Evolutionary conservation across 2,888 invertebrate species (phyloP), one percentile per base, ranked within the genome.

Genomic region (Coremacera marginata): DNA sequence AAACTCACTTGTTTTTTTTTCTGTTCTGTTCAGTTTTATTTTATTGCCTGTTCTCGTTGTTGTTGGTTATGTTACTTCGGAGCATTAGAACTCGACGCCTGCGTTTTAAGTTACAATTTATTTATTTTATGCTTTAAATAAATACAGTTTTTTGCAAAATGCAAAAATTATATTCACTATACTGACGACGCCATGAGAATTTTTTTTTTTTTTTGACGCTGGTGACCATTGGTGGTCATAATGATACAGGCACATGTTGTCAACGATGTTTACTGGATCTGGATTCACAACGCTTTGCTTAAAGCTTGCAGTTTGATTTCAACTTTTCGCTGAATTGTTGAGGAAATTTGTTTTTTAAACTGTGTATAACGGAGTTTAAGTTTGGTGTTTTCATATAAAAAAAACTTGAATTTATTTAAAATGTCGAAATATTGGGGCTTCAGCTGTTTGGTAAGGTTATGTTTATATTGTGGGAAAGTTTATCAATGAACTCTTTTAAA

Each of bases 11-110:
- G 14, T 14, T 11, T 44, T 44, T 11, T 37, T 37, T 37, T 37
- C 8, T 37, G 37, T 37, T 44, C 14, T 44, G 37, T 25, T 5
- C 7, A 62, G 8, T 27, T 62, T 51, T 60, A 25, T 19, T 4
- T n/a, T 63, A 31, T 5, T 25, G 34, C n/a, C n/a, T 25, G 51
- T 44, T 49, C 67, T 34, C 5, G 25, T 25, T 60, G 27, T 60
- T 60, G 60, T 16, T 22, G 27, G 5, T 25, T 44, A 25, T 67
- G 11, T 25, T 25, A 27, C n/a, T 62, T 63, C 31, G 31, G 9
- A 52, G 49, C 75, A 76, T 79, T 79, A 77, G 77, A 79, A 79
- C 73, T 16, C 37, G 79, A 79, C 73, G 76, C 75, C 27, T 62
- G 5, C 55, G 72, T 70, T 60, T 78, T 67, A 1, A 52, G 71